Conservation (phyloP, 2,113 vertebrate species). For the Anguilla japonica region DNA sequence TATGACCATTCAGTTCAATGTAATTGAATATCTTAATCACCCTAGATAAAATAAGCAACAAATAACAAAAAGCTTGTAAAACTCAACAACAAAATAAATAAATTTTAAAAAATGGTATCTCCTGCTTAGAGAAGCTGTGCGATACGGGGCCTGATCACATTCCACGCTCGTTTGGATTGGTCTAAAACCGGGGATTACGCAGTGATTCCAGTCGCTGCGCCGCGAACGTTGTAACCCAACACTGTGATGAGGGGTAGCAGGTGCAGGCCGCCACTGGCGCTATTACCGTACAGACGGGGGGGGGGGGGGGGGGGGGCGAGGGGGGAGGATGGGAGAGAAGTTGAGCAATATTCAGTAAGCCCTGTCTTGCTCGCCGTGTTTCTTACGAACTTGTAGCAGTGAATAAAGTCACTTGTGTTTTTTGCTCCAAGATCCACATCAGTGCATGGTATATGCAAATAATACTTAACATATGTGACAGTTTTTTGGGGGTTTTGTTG, state of each 20-base stretch:
- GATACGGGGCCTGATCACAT: not conserved
- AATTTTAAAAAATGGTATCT: too few species aligned
- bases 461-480: not conserved
- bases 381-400: not conserved
- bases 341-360: slow-evolving; percentile 5
- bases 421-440: not conserved
- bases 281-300: not conserved
- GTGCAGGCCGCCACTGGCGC: not conserved
- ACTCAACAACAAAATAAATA: not conserved
- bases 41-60: not conserved
- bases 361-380: not conserved
- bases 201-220: not conserved
- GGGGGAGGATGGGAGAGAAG: not conserved
- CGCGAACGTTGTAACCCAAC: not conserved
- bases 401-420: not conserved
- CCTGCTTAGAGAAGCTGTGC: not conserved
- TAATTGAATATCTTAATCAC: not conserved
- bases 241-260: not conserved
- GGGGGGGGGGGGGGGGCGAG: too few species aligned
- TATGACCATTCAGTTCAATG: not conserved
- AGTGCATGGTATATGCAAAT: not conserved
- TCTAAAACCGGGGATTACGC: not conserved
- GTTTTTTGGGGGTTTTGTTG: not conserved
- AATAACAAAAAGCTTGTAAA: not conserved
- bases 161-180: not conserved